Evolutionary conservation across 92 coral and sea anemone species (phyloP), one percentile per base, ranked within the genome.

Genomic region (Epizoanthus scotinus): DNA sequence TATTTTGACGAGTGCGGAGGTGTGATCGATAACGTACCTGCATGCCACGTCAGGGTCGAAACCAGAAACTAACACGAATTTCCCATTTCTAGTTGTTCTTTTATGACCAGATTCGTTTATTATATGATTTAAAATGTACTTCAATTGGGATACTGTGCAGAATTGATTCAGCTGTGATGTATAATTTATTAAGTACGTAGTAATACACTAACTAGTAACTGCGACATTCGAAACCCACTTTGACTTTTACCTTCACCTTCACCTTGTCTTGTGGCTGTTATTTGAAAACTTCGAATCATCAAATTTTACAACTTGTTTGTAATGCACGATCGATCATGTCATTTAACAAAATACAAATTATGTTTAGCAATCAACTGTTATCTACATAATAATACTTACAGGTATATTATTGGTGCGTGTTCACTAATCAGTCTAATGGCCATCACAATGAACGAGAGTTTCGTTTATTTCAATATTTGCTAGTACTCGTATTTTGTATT

Each of bases 31-130:
- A 47, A 47, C 14, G 9, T 47, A 2, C 40, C 50, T 59, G 14
- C 36, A 13, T 75, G 81, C 81, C 81, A 75, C 81, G 81, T 75
- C 81, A 59, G 58, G 58, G 59, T 75, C 34, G 28, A 61, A 22
- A 29, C 10, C 29, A 29, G 71, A 44, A 67, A 67, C 73, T 7
- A 15, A 68, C 52, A 68, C 28, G 10, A 27, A 52, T 72, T 64
- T 63, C 21, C n/a, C 69, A 0, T 47, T 47, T 47, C 52, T 10
- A 47, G 52, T 63, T 63, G 44, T 63, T 13, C n/a, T 15, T 38
- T 6, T 64, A 44, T 25, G n/a, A 64, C 31, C 68, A 10, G 26
- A 19, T 63, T 20, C 28, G 18, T 64, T 29, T 17, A 64, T 34
- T 34, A 64, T 9, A 20, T 64, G n/a, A 64, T 5, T 64, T 64